Conservation (phyloP, 2,113 vertebrate species). For the Podarcis muralis region DNA sequence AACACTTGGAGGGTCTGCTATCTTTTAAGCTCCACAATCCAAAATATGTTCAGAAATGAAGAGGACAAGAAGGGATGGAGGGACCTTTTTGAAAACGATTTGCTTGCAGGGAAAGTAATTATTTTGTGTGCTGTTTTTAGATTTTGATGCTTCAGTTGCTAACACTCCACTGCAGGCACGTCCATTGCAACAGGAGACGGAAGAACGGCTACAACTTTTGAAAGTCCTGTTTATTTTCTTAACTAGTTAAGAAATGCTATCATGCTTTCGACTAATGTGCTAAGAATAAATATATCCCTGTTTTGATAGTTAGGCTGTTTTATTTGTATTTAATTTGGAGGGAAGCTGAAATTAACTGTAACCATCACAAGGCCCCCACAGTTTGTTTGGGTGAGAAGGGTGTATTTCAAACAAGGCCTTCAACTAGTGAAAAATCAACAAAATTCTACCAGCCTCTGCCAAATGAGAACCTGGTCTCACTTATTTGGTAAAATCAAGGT, state of each 20-base stretch:
- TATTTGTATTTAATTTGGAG: constrained; percentile 49
- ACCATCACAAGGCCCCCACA: constrained; percentile 31
- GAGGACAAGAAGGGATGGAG: neutral
- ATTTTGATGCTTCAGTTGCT: neutral
- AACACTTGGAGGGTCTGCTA: neutral
- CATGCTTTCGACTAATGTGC: constrained; percentile 48
- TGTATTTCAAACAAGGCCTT: constrained; percentile 41
- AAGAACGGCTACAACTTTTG: constrained; percentile 38
- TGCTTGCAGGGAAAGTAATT: constrained; percentile 10
- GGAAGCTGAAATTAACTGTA: constrained; percentile 28
- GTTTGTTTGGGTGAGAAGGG: constrained; percentile 35
- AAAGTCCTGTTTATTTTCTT: constrained; percentile 61
- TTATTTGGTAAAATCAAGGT: constrained; percentile 29
- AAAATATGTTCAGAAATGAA: constrained; percentile 22
- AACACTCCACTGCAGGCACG: neutral
- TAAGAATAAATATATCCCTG: constrained; percentile 61
- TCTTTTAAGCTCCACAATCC: constrained; percentile 23
- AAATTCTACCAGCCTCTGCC: neutral
- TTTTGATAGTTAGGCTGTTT: constrained; percentile 51
- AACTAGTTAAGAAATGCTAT: constrained; percentile 41
- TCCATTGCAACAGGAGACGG: neutral
- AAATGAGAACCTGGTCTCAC: constrained; percentile 35
- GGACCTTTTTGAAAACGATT: neutral
- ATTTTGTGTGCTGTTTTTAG: neutral
- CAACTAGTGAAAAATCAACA: constrained; percentile 23